These are phyloP conservation scores for Eulemur mongoz DNA, from an alignment of 2,797 vertebrate species.

Conservation along the genomic window DNA sequence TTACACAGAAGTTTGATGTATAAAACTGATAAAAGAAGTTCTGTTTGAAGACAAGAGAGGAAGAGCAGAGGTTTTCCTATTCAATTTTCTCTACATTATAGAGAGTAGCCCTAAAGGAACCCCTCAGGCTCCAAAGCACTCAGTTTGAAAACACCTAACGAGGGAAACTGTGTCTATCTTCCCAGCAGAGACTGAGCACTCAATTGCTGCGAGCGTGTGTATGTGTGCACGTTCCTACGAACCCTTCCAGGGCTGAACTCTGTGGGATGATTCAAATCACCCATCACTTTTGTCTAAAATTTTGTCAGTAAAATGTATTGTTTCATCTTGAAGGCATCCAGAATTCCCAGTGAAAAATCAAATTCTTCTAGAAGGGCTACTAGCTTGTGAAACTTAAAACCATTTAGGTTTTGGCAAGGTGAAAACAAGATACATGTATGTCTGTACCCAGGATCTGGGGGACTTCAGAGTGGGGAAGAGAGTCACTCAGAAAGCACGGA, in stretches of 20 bases:
- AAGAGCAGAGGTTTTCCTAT: not conserved
- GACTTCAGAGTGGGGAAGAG: not conserved
- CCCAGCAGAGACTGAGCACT: not conserved
- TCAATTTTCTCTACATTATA: rapidly evolving
- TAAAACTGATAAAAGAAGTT: not conserved
- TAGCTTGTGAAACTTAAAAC: not conserved
- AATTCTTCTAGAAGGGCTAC: not conserved
- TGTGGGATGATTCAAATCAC: not conserved
- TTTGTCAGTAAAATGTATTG: not conserved
- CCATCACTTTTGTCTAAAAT: not conserved
- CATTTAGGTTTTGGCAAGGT: not conserved
- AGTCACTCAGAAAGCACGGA: not conserved
- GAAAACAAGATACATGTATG: not conserved
- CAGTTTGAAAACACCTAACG: not conserved
- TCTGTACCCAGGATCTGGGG: rapidly evolving
- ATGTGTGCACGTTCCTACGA: rapidly evolving
- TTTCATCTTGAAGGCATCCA: not conserved
- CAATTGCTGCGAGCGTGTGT: rapidly evolving
- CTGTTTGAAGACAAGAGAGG: not conserved
- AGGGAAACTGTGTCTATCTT: not conserved
- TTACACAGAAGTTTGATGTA: not conserved
- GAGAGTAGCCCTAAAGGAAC: not conserved
- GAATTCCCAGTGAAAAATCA: not conserved
- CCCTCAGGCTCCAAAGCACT: not conserved
- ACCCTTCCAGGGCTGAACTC: not conserved